These are phyloP conservation scores for Epizoanthus scotinus DNA, from an alignment of 92 coral and sea anemone species.

Conservation along the genomic window DNA sequence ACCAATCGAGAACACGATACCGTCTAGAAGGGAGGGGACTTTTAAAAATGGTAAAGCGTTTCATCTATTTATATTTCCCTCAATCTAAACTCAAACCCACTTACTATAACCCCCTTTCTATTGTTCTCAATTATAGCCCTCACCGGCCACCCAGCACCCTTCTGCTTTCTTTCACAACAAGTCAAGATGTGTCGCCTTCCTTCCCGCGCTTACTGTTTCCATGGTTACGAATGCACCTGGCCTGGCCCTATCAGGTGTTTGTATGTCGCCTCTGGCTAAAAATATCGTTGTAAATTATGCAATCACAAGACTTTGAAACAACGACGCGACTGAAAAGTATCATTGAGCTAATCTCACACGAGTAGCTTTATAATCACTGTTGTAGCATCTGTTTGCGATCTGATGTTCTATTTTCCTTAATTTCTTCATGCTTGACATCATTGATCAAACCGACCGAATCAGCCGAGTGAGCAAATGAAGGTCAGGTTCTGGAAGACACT, in stretches of 20 bases:
- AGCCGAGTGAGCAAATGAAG: conserved; percentile 20
- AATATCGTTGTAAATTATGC: conserved; percentile 23
- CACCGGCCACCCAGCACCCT: too few relatives aligned
- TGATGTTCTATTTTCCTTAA: background rate
- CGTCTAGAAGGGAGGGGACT: background rate
- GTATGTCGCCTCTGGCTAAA: conserved; percentile 31
- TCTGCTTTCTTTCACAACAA: background rate
- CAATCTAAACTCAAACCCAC: too few relatives aligned
- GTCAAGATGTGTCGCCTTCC: background rate
- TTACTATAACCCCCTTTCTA: background rate
- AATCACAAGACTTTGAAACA: conserved; percentile 26
- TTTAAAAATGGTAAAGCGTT: background rate
- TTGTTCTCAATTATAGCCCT: background rate
- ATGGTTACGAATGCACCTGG: conserved; percentile 40
- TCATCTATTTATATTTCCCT: too few relatives aligned
- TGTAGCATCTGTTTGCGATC: background rate
- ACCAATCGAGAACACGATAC: background rate
- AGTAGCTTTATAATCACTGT: conserved; percentile 1
- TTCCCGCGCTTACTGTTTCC: conserved; percentile 29
- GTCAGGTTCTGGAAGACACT: conserved; percentile 33
- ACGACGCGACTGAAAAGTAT: conserved; percentile 7
- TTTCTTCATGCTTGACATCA: background rate
- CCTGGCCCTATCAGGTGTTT: conserved; percentile 37
- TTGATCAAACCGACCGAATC: background rate
- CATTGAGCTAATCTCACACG: background rate